Evolutionary conservation across 2,797 vertebrate genomes (phyloP), one percentile per base, ranked within the genome.

Genomic region (Xiphophorus birchmanni): DNA sequence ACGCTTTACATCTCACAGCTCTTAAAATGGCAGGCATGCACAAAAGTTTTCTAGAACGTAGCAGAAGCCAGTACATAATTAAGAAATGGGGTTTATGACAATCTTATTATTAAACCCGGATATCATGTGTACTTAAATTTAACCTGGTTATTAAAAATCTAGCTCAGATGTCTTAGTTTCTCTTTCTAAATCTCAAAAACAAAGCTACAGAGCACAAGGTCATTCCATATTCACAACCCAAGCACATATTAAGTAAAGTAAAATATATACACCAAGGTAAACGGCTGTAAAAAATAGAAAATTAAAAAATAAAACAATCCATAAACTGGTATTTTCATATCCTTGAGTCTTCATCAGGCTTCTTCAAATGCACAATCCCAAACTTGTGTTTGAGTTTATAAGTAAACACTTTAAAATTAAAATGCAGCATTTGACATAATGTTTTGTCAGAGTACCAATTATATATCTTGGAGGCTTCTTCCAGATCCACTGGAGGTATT

Each of bases 1-100:
- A 73, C 3, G 56, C 35, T 80, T 79, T 50, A 79, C 73, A 82
- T 80, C 72, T 77, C 37, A 76, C 69, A 76, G 69, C 63, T 81
- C 80, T 80, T 60, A 67, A 63, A 74, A 32, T 79, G 26, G 56
- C 40, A 76, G 35, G 76, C 58, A 48, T 56, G 47, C 54, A 76
- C 69, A 3, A 37, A 74, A 29, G 63, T 75, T 83, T 73, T 76
- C 0, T 77, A 17, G 50, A 84, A 73, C 7, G 23, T 17, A 21
- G 63, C 40, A 60, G 0, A 32, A 69, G 29, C 65, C 50, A 8
- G 74, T 0, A 35, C 6, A 74, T 35, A 17, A 21, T 67, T 37
- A 35, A 77, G 44, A 32, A 29, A 45, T 29, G 6, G 45, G 7
- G 15, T 32, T 50, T 48, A 5, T 50, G n/a, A 73, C 6, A 11